Conservation (phyloP, 2,888 invertebrate species). For the Drosophila lutescens region DNA sequence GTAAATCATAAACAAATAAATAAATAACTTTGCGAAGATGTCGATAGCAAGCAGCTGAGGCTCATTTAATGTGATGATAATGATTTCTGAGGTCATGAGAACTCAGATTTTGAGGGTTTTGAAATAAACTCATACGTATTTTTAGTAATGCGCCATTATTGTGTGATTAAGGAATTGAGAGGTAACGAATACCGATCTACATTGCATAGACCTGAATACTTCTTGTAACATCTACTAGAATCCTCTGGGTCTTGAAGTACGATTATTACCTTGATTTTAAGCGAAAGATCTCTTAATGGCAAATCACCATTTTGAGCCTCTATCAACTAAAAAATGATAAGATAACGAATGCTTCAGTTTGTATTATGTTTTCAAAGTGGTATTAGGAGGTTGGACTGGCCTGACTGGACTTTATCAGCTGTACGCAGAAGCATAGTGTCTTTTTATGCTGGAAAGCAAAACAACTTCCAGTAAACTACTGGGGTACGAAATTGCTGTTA, state of each 20-base stretch:
- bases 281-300: background rate
- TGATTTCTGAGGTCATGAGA: background rate
- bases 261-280: background rate
- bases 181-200: no score
- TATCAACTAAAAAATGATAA: conserved; percentile 3
- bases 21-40: background rate
- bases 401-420: conserved; percentile 51
- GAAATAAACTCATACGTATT: no score
- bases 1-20: background rate
- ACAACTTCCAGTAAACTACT: conserved; percentile 33
- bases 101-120: background rate
- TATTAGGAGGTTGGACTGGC: conserved; percentile 4
- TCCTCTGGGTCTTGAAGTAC: background rate
- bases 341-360: conserved; percentile 12
- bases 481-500: conserved; percentile 53
- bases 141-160: no score
- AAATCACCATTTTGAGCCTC: background rate
- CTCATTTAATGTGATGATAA: background rate
- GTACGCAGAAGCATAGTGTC: conserved; percentile 38
- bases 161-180: no score
- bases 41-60: background rate
- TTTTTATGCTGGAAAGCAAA: conserved; percentile 65
- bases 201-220: no score
- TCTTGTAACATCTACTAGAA: no score
- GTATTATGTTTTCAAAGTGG: conserved; percentile 19